A percentile compares a stretch with the other conserved stretches of the same genome.
Conservation (phyloP, 2,888 invertebrate species). For the Clistopyga incitator region DNA sequence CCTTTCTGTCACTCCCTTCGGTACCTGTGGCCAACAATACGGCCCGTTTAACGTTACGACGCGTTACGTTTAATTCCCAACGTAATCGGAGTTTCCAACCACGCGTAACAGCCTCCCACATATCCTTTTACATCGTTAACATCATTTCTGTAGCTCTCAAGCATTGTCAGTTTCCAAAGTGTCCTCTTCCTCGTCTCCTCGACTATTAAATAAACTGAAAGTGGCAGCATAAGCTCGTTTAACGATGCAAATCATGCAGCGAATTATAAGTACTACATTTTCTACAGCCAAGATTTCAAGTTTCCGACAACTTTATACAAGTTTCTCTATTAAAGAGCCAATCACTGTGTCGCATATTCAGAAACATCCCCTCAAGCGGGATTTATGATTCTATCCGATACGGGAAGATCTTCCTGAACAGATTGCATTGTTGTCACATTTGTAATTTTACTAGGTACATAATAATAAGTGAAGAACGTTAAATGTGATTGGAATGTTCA, state of each 20-base stretch:
- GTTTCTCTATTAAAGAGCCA: not conserved
- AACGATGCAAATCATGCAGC: constrained; percentile 1
- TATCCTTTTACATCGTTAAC: constrained; percentile 3
- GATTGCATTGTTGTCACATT: too few relatives aligned
- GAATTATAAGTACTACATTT: not conserved
- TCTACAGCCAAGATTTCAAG: not conserved
- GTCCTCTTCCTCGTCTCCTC: not conserved
- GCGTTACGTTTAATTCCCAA: constrained; percentile 48
- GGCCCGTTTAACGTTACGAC: constrained; percentile 52
- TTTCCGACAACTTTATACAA: not conserved
- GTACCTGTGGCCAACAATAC: constrained; percentile 27
- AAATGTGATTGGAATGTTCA: too few relatives aligned
- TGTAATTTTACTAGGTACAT: too few relatives aligned
- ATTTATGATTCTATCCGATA: too few relatives aligned
- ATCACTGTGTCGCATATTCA: not conserved
- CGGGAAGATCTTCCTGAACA: too few relatives aligned
- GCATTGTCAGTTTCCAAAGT: not conserved
- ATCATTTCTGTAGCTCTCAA: not conserved
- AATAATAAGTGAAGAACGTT: too few relatives aligned
- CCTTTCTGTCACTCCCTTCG: too few relatives aligned
- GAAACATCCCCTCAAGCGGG: too few relatives aligned
- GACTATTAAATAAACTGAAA: not conserved
- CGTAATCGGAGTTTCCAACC: constrained; percentile 38
- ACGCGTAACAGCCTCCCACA: constrained; percentile 13
- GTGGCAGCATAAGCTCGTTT: not conserved